Evolutionary conservation across 2,113 vertebrate species (phyloP).

Genomic region (Gobius niger): DNA sequence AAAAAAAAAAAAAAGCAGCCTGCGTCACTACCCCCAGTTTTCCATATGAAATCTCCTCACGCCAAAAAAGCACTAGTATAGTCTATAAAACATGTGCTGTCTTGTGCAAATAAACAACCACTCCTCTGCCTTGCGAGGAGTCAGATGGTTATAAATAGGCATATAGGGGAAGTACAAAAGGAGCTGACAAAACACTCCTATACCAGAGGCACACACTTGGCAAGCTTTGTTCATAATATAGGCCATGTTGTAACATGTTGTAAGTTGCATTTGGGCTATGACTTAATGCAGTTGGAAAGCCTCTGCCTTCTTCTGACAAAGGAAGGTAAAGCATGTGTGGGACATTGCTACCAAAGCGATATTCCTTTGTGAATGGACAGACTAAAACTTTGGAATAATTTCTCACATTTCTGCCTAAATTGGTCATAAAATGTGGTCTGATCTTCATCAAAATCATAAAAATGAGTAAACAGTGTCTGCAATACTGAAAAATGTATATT

Average conservation of each 20-base stretch:
- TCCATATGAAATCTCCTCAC: conserved; percentile 22
- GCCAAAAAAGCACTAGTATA: conserved; percentile 14
- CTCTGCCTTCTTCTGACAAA: background rate
- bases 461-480: no score
- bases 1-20: conserved; percentile 7
- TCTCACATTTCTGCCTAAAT: no score
- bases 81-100: conserved; percentile 6
- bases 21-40: background rate
- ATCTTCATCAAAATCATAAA: no score
- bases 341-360: conserved; percentile 23
- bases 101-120: conserved; percentile 43
- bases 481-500: no score
- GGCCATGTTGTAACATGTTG: background rate
- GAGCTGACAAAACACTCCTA: conserved; percentile 7
- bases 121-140: conserved; percentile 7
- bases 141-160: conserved; percentile 36
- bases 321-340: conserved; percentile 1
- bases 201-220: background rate
- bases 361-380: no score
- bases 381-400: no score
- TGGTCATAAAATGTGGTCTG: no score
- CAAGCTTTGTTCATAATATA: conserved; percentile 2
- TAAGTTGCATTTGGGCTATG: background rate
- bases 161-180: conserved; percentile 15
- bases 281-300: conserved; percentile 8